phyloP scores from a whole-genome alignment of 2,797 vertebrate genomes.

The Microchirus variegatus region DNA sequence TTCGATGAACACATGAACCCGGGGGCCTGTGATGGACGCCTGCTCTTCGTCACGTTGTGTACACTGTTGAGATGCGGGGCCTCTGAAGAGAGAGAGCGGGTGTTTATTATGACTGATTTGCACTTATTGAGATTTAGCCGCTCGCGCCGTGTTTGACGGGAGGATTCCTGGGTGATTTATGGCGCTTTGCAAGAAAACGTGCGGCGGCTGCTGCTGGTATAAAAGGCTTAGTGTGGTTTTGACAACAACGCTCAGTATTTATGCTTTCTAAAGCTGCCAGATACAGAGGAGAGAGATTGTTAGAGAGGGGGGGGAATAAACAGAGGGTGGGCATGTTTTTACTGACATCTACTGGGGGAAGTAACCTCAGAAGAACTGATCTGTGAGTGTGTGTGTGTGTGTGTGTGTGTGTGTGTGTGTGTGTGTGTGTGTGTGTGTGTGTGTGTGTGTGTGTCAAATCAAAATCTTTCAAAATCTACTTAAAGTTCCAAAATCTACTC shows the following conservation, averaged over 20 bases:
- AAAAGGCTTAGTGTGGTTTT: slow-evolving; percentile 30
- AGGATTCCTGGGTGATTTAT: slow-evolving; percentile 28
- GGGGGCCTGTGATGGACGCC: slow-evolving; percentile 3
- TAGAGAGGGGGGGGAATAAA: slow-evolving; percentile 20
- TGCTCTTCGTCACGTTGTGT: neutral
- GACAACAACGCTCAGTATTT: slow-evolving; percentile 26
- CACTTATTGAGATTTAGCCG: slow-evolving; percentile 29
- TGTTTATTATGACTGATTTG: slow-evolving; percentile 32
- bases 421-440: too few relatives aligned
- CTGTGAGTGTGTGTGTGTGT: too few relatives aligned
- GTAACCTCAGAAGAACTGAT: slow-evolving; percentile 12
- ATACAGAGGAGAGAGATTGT: slow-evolving; percentile 16
- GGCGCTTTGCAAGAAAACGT: neutral
- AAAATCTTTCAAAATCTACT: too few relatives aligned
- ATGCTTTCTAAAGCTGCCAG: slow-evolving; percentile 2
- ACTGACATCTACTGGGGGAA: slow-evolving; percentile 80
- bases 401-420: too few relatives aligned
- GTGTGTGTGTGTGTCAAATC: too few relatives aligned
- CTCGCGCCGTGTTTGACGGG: slow-evolving; percentile 32
- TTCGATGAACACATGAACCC: too few relatives aligned
- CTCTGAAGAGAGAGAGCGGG: neutral
- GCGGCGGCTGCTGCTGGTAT: slow-evolving; percentile 6
- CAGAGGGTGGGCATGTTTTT: slow-evolving; percentile 60
- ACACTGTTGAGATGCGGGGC: neutral
- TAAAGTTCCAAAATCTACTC: too few relatives aligned